Evolutionary conservation across 2,113 vertebrate genomes (phyloP).

Genomic region (Scophthalmus maximus): DNA sequence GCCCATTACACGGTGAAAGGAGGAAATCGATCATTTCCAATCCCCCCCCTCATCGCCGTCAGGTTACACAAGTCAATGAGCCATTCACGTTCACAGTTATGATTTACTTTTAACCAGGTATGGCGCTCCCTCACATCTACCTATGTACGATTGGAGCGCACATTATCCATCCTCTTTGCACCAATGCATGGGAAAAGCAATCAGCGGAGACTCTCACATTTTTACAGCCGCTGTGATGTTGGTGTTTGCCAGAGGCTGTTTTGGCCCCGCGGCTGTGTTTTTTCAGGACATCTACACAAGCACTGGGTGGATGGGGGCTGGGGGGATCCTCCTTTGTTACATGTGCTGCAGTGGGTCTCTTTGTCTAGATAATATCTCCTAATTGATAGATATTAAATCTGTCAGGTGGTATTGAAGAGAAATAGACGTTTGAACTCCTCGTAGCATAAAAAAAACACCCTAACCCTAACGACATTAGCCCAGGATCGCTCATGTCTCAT

Average conservation of each 20-base stretch:
- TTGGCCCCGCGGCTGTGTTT: constrained; percentile 50
- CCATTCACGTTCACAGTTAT: constrained; percentile 28
- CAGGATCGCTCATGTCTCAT: no score
- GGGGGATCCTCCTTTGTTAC: constrained; percentile 15
- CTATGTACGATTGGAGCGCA: not conserved
- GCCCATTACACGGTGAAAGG: constrained; percentile 42
- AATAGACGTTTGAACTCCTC: no score
- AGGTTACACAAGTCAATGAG: constrained; percentile 43
- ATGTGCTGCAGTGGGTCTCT: not conserved
- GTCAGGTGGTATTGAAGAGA: not conserved
- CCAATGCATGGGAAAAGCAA: constrained; percentile 55
- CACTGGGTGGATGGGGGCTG: not conserved
- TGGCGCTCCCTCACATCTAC: not conserved
- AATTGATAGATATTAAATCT: not conserved
- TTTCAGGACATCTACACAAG: constrained; percentile 22
- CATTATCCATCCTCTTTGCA: constrained; percentile 1
- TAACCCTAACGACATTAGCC: not conserved
- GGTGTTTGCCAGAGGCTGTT: constrained; percentile 55
- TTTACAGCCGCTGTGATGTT: not conserved
- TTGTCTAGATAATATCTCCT: constrained; percentile 7
- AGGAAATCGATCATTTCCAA: constrained; percentile 58
- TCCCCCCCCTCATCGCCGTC: constrained; percentile 27
- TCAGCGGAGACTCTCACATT: constrained; percentile 54
- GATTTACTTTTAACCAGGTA: constrained; percentile 37
- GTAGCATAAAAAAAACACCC: no score